Base-by-base conservation (phyloP, 2,888 invertebrate species). In the Perdita meconis region DNA sequence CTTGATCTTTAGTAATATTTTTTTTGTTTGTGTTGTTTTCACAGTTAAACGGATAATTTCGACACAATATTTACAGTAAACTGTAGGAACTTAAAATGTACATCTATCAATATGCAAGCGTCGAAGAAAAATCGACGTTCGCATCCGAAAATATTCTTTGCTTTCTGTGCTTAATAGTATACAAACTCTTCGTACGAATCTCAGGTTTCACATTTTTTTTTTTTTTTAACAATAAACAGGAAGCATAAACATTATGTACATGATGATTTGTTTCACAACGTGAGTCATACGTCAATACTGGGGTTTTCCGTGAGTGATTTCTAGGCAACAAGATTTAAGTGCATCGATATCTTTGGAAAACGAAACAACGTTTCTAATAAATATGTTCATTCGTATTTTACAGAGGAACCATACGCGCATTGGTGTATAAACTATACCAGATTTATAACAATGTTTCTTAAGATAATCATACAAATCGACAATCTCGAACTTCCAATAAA, bases 231-330 rank as follows among this genome's bases (percentile, higher is more conserved):
- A 65, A 59, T 64, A 79, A 80, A 68, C 50, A 71, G 71, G 75
- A 77, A 84, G 79, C 65, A 76, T 71, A 66, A 47, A 40, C 67
- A 71, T 72, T 83, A 67, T 79, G 40, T 76, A 83, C 73, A 79
- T 8, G 24, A 55, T 36, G 16, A 40, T 53, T 68, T 26, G 68
- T 70, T 77, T 70, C 51, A 76, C 44, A 60, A 78, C 66, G 68
- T 66, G 59, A 76, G 50, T 83, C 65, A 78, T 78, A 74, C 60
- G 67, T 84, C 73, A 78, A 79, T 82, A 77, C 38, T 83, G 56
- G n/a, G n/a, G 36, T 61, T 83, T 64, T 64, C 67, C 19, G 51
- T 47, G 53, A 74, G 69, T 61, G 70, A 69, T 50, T 75, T 72
- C 36, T 80, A 67, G 36, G 51, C 63, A 73, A 70, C 74, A 55